Evolutionary conservation across 2,797 vertebrate genomes (phyloP), one percentile per base, ranked within the genome.

Genomic region (Glyptemys insculpta): DNA sequence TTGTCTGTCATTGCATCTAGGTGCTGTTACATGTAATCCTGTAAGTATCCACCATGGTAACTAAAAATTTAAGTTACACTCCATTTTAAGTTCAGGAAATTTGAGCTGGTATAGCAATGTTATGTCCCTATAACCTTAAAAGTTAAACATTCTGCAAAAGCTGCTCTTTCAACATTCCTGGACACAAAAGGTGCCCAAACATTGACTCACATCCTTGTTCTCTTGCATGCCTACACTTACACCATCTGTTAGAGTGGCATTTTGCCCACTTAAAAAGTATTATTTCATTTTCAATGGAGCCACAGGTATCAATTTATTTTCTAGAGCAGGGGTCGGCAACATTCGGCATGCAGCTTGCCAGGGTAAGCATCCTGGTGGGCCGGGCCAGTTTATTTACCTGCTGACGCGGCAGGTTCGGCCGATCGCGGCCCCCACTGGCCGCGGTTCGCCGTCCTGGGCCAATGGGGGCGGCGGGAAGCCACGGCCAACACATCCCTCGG

Each of bases 111-210:
- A 16, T 95, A 62, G 16, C 87, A 96, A 87, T 91, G 4, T 65
- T 85, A 89, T 8, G 72, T 76, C 83, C 89, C 52, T 95, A 34
- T 94, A 97, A 96, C 87, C 62, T 86, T 62, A 85, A 56, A 87
- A 90, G 37, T 52, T 79, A 4, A 93, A 78, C 84, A 86, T 85
- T 92, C 91, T 95, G 92, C 31, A 97, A 87, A 98, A 98, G 84
- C 90, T 96, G 83, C 87, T 97, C 25, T 88, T 97, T 97, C 94
- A 95, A 94, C 88, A 83, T 94, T 97, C 79, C 96, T 97, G 53
- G 34, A 89, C 85, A 95, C 87, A 91, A 96, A 94, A 90, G 85
- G 87, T 87, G 54, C 54, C 85, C 94, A 37, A 91, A 86, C 76
- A 93, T 96, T 86, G 92, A 47, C 68, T 92, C 81, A 81, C 89